Base-by-base conservation (phyloP, 2,888 invertebrate species). In the Hylaea fasciaria region DNA sequence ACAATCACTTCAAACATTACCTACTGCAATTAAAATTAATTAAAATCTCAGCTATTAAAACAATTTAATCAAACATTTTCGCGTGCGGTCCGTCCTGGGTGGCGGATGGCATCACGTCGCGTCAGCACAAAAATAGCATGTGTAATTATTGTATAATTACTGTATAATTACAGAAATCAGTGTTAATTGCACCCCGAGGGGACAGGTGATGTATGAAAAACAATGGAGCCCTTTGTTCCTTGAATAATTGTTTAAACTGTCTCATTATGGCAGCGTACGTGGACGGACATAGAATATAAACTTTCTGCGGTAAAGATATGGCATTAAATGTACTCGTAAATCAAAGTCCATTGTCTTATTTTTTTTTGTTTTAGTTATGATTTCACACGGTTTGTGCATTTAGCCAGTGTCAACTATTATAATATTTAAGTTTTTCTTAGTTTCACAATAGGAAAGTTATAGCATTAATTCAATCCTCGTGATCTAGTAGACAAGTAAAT, bases 141-240 rank as follows among this genome's bases (percentile, higher is more conserved):
- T 44, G 22, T 39, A 22, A 39, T 53, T 53, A 45, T 39, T 59
- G 45, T 50, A 41, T 55, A 41, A 55, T 60, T 47, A 35, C 41
- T 47, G 55, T 55, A 71, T 82, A 86, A 85, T 86, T 80, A 81
- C 75, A 70, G 75, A 81, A 85, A 86, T 85, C 81, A 83, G 70
- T 71, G 79, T 81, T 80, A 85, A 86, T 84, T 80, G 78, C 76
- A 63, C 67, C 74, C 72, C 65, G 54, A 32, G 66, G 72, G 71
- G 80, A 76, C 83, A 82, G 86, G 83, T 87, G 84, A 82, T 73
- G 78, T 77, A 74, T 72, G 73, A 78, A 77, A 80, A 78, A 86
- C 84, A 84, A 83, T 84, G 76, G 71, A 73, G 69, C 72, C 78
- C 77, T 82, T 80, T 82, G 78, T 80, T 76, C 65, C 69, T 75